Conservation (phyloP, 2,113 vertebrate species). For the Cercocebus atys region DNA sequence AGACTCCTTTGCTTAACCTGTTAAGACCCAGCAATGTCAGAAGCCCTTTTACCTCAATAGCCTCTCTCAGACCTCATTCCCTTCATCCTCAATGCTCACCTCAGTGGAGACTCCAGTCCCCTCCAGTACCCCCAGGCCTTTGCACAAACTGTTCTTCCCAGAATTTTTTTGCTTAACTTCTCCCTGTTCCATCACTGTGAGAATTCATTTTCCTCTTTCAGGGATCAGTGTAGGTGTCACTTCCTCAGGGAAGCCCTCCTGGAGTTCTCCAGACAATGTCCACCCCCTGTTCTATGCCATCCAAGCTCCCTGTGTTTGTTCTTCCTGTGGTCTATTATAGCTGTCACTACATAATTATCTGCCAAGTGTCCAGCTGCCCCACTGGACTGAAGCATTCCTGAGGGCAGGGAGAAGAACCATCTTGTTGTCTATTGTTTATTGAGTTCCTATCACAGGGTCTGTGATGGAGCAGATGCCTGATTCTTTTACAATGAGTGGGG, state of each 20-base stretch:
- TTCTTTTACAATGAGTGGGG: not conserved
- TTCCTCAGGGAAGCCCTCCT: not conserved
- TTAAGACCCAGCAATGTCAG: not conserved
- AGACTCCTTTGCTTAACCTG: not conserved
- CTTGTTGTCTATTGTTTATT: not conserved
- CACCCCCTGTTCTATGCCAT: too few relatives aligned
- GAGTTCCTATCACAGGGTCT: not conserved
- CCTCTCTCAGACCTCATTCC: not conserved
- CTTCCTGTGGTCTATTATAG: too few relatives aligned
- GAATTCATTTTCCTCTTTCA: not conserved
- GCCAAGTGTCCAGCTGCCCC: not conserved
- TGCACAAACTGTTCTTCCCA: not conserved
- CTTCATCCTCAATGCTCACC: not conserved
- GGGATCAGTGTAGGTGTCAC: not conserved
- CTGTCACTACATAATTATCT: not conserved
- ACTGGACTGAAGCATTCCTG: not conserved
- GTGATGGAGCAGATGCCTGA: not conserved
- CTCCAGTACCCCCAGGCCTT: not conserved
- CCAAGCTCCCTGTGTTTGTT: not conserved
- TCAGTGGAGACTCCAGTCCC: not conserved
- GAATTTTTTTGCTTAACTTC: not conserved
- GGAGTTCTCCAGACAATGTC: not conserved
- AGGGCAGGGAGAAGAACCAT: not conserved
- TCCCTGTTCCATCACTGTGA: not conserved
- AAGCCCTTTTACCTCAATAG: not conserved